These are phyloP conservation scores for Butorides virescens DNA, from an alignment of 2,113 vertebrate genomes.

Conservation along the genomic window DNA sequence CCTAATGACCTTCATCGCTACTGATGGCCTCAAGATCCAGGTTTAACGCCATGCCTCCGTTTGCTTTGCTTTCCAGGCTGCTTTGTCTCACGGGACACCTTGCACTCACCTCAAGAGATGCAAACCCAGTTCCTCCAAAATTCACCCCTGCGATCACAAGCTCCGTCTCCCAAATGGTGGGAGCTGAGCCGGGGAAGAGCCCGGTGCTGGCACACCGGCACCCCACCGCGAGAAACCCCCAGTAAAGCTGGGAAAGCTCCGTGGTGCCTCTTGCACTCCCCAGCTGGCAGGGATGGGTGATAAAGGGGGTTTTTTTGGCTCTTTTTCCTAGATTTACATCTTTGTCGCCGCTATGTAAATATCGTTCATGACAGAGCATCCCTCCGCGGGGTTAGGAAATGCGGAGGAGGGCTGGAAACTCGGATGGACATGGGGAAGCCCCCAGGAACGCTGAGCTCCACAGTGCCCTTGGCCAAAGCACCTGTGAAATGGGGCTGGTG, in stretches of 20 bases:
- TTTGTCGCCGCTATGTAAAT: background rate
- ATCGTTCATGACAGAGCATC: background rate
- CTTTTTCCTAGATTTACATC: background rate
- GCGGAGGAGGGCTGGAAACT: background rate
- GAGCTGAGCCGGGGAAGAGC: background rate
- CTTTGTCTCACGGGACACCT: constrained; percentile 1
- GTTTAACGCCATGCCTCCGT: background rate
- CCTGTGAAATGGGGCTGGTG: accelerated
- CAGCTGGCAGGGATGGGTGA: background rate
- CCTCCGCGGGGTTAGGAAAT: accelerated
- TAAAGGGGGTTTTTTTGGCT: background rate
- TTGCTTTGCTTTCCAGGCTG: constrained; percentile 14
- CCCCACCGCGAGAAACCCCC: background rate
- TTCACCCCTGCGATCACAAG: background rate
- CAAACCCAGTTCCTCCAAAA: background rate
- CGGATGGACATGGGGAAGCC: accelerated
- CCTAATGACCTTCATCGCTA: constrained; percentile 32
- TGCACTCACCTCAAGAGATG: background rate
- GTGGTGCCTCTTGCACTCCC: background rate
- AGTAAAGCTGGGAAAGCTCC: background rate
- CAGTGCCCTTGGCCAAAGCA: accelerated
- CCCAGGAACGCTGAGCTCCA: background rate
- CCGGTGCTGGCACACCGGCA: background rate
- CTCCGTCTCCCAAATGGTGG: background rate
- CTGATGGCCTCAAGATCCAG: background rate